A percentile compares a stretch with the other conserved stretches of the same genome.
Conservation (phyloP, 2,113 vertebrate species). For the Bubalus kerabau region DNA sequence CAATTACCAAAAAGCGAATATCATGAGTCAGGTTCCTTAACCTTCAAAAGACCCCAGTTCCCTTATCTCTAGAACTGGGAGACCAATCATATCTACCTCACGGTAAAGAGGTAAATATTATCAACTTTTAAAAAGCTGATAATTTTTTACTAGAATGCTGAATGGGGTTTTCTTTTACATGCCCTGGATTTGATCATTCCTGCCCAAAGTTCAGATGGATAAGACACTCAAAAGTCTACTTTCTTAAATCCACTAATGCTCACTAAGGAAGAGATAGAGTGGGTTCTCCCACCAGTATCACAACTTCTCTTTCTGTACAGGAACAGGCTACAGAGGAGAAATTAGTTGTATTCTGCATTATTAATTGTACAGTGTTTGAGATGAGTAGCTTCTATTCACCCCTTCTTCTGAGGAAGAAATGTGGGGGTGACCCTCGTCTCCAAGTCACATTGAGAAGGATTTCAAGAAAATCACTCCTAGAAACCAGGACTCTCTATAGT, state of each 20-base stretch:
- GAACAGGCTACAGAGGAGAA: neutral
- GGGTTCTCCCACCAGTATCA: neutral
- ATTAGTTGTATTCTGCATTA: neutral
- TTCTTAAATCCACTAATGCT: neutral
- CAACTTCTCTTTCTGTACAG: neutral
- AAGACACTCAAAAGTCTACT: neutral
- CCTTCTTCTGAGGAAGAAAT: neutral
- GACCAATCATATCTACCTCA: neutral
- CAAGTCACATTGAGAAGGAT: neutral
- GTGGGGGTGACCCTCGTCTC: accelerated
- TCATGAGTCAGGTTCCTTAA: neutral
- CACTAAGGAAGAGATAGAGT: neutral
- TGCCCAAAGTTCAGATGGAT: neutral
- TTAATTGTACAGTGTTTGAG: neutral
- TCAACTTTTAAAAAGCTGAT: neutral
- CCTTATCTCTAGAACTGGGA: neutral
- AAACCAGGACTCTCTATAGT: neutral
- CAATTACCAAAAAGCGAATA: neutral
- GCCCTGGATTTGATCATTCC: neutral
- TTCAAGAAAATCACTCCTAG: neutral
- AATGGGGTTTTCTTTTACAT: neutral
- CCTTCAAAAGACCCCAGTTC: neutral
- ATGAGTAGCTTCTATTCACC: neutral
- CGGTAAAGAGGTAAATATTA: neutral
- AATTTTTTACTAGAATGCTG: neutral